Base-by-base conservation (phyloP, 2,888 invertebrate genomes). In the Spodoptera picta region DNA sequence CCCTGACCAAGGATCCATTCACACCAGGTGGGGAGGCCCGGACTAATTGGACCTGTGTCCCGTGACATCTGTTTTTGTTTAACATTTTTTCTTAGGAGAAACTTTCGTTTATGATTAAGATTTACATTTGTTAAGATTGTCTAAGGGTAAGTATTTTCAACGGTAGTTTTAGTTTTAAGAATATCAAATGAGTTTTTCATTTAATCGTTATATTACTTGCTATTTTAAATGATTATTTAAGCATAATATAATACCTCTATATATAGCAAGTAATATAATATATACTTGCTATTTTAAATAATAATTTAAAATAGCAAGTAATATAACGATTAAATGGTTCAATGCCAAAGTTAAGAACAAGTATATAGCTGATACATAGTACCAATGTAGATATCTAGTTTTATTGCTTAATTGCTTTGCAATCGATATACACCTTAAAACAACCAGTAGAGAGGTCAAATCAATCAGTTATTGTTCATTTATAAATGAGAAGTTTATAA, bases 1-100 rank as follows among this genome's bases (percentile, higher is more conserved):
- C 94, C 94, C 94, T 85, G 92, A 82, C 85, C 90, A 87, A 82
- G 84, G 87, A 88, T 88, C 90, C 94, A 93, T 93, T 94, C 94
- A 93, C 92, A 90, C 87, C 83, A 82, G 68, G 62, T 63, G 89
- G 79, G 93, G 86, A 86, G 68, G 46, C 14, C 50, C 67, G 90
- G 90, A 72, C 44, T 61, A 75, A 69, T 64, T 72, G 76, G 75
- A 73, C 48, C 36, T 19, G 51, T 53, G 46, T 57, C 36, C 42
- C 44, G 44, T 66, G 72, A 67, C 53, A 75, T 65, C 60, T 79
- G 58, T 61, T 78, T 65, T 62, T 60, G 46, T 66, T 48, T 36
- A 41, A 19, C 41, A 10, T 66, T 46, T 70, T 72, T 36, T 63
- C 69, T 36, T 58, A 3, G 11, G 48, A 53, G 72, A 75, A 71